Percentiles rank a stretch among this genome's conserved stretches.
Conservation (phyloP, 2,113 vertebrate species). For the Galeopterus variegatus region DNA sequence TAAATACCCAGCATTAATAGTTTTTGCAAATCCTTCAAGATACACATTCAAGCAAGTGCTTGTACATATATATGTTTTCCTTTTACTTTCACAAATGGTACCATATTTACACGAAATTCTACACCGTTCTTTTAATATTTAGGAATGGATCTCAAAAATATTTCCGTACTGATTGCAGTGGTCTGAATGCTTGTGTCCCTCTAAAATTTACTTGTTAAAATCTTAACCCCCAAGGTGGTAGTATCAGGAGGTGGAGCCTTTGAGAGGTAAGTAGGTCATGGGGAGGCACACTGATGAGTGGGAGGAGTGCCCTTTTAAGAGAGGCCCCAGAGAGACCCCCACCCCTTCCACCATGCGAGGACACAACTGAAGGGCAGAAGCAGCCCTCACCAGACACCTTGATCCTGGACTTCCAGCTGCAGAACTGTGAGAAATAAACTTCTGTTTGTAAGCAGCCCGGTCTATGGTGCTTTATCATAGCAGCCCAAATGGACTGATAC, state of each 20-base stretch:
- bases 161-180: background rate
- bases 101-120: background rate
- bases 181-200: background rate
- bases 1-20: background rate
- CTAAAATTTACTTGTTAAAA: background rate
- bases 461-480: background rate
- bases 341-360: too few species aligned
- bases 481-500: background rate
- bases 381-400: background rate
- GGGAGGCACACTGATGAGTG: background rate
- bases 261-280: background rate
- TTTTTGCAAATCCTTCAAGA: background rate
- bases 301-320: background rate
- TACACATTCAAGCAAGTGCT: background rate
- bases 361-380: background rate
- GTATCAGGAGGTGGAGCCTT: background rate
- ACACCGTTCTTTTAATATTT: background rate
- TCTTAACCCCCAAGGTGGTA: background rate
- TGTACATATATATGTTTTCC: background rate
- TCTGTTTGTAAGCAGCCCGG: background rate
- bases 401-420: background rate
- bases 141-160: background rate
- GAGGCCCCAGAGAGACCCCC: background rate
- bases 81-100: background rate
- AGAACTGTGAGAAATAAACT: background rate